These are phyloP conservation scores for Sinodicranocentrus sp. DNA, from an alignment of 2,888 invertebrate species.

Conservation along the genomic window DNA sequence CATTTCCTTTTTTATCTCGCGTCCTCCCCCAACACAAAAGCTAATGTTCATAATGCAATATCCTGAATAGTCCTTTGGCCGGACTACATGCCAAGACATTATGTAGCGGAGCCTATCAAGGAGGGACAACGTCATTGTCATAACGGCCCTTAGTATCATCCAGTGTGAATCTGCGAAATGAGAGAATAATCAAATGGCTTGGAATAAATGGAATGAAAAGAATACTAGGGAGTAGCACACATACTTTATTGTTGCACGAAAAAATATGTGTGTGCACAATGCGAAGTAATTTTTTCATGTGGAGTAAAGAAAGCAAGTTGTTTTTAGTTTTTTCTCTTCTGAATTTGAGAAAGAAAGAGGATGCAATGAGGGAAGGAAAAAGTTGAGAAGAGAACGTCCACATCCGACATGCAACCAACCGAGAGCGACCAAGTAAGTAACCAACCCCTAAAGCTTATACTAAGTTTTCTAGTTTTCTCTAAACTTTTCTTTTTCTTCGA, in stretches of 20 bases:
- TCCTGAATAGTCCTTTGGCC: not conserved
- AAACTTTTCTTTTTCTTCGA: not conserved
- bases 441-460: not conserved
- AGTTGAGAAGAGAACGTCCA: constrained; percentile 21
- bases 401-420: not conserved
- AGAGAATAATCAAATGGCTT: constrained; percentile 26
- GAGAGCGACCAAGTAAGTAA: not conserved
- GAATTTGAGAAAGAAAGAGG: not conserved
- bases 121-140: not conserved
- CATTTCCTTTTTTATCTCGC: not conserved
- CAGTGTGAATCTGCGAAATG: constrained; percentile 31
- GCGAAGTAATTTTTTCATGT: not conserved
- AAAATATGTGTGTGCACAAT: not conserved
- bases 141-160: not conserved
- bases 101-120: no score
- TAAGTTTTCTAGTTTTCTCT: constrained; percentile 5
- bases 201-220: constrained; percentile 33
- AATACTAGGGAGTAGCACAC: not conserved
- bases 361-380: not conserved
- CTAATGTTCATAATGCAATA: not conserved
- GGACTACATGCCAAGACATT: no score
- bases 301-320: not conserved
- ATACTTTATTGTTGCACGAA: not conserved
- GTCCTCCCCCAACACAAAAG: not conserved
- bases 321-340: not conserved